Evolutionary conservation across 2,888 invertebrate species (phyloP).

Genomic region (Macrosiphum euphorbiae): DNA sequence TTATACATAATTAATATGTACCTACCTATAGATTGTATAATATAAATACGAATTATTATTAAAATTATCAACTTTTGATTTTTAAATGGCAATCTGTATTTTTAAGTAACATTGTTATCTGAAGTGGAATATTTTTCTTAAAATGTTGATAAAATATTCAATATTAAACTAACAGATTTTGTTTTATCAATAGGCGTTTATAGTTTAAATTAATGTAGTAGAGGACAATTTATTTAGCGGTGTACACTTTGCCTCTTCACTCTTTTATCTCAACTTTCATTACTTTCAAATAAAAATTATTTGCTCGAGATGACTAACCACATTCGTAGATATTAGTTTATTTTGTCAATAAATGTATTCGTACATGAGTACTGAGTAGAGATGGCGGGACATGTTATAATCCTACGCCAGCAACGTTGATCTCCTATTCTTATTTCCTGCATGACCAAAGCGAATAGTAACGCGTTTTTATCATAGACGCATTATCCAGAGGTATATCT

Average conservation of each 20-base stretch:
- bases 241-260: neutral
- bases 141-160: neutral
- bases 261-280: neutral
- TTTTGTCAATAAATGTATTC: neutral
- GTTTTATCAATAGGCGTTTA: neutral
- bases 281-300: neutral
- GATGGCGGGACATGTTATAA: neutral
- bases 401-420: neutral
- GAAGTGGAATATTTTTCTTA: neutral
- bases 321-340: neutral
- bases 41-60: neutral
- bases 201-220: neutral
- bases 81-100: neutral
- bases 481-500: neutral
- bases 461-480: neutral
- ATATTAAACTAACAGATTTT: neutral
- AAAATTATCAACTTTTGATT: neutral
- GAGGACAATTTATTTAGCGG: neutral
- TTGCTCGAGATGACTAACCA: neutral
- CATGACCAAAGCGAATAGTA: neutral
- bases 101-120: neutral
- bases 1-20: neutral
- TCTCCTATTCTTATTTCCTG: neutral
- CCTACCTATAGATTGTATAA: neutral
- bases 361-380: neutral